Evolutionary conservation across 2,113 vertebrate genomes (phyloP), one percentile per base, ranked within the genome.

Genomic region (Passer montanus): DNA sequence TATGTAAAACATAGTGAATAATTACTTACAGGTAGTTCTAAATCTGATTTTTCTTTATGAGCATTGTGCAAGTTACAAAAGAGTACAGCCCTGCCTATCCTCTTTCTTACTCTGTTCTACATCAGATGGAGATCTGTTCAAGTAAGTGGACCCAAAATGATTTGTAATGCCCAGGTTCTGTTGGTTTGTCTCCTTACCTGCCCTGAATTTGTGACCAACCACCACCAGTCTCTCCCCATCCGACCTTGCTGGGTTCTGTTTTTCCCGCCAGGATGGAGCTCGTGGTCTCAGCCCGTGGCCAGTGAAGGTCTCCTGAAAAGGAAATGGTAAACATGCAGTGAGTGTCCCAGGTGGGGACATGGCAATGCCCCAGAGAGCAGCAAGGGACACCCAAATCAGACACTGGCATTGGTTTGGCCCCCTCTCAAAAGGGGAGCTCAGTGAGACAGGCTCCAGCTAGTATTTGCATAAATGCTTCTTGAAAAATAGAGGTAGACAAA

Each of bases 271-370:
- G 80, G 46, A 47, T 55, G 77, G 39, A 64, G 15, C 53, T 60
- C 0, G 0, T n/a, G 55, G 27, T 77, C 60, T 84, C 78, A 82
- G 50, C 60, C 56, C 0, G 0, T 13, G 35, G 22, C 49, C 81
- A 41, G 14, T 17, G 39, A 69, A 52, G 35, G 4, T 15, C 6
- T 56, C 62, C 44, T 68, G 28, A 44, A 41, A 49, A 76, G 7
- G 30, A 27, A 4, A 5, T 11, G 67, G 5, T 73, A 67, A 69
- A 10, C 13, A 1, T 15, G 21, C 35, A 11, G 10, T 1, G 13
- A 23, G 2, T 87, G 56, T 35, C 56, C 55, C 30, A 21, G 24
- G 2, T 69, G 53, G 23, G 27, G 59, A 33, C 3, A 5, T 46
- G 43, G 19, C 43, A 59, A 0, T 1, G 4, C 18, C 31, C 6